phyloP scores from a whole-genome alignment of 2,888 invertebrate genomes.

The Oligia latruncula region DNA sequence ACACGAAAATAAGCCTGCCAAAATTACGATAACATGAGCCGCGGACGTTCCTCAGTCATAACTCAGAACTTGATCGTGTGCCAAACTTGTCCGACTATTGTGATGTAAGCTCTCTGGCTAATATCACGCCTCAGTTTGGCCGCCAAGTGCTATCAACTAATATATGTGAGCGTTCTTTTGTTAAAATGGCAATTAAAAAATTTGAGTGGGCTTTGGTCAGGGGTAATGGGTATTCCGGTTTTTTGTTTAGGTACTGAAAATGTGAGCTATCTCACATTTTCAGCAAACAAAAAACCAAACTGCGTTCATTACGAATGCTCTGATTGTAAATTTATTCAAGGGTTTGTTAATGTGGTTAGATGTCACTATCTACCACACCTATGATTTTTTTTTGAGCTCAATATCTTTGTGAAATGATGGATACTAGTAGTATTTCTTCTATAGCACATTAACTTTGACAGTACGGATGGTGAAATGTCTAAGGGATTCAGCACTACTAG shows the following conservation, averaged over 20 bases:
- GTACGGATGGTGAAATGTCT: not conserved
- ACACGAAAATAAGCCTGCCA: slow-evolving; percentile 53
- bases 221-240: slow-evolving; percentile 25
- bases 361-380: not conserved
- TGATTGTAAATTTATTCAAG: not conserved
- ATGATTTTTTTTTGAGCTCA: too few species aligned
- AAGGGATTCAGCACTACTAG: too few species aligned
- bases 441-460: not conserved
- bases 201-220: slow-evolving; percentile 23
- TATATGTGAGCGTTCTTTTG: slow-evolving; percentile 26
- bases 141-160: slow-evolving; percentile 47
- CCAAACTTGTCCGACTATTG: slow-evolving; percentile 56
- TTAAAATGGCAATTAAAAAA: slow-evolving; percentile 18
- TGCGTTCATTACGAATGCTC: not conserved
- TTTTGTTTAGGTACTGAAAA: slow-evolving; percentile 1
- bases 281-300: too few species aligned
- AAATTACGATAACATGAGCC: slow-evolving; percentile 40
- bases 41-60: slow-evolving; percentile 40
- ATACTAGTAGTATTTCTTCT: too few species aligned
- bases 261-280: not conserved
- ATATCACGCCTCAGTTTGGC: slow-evolving; percentile 45
- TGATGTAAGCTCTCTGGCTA: slow-evolving; percentile 53
- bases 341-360: not conserved
- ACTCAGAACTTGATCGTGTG: slow-evolving; percentile 63
- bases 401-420: too few species aligned